Percentiles rank a stretch among this genome's conserved stretches.
Evolutionary conservation across 1,140 invertebrate species (phyloP).

Genomic region (Zaprionus kolodkinae): DNA sequence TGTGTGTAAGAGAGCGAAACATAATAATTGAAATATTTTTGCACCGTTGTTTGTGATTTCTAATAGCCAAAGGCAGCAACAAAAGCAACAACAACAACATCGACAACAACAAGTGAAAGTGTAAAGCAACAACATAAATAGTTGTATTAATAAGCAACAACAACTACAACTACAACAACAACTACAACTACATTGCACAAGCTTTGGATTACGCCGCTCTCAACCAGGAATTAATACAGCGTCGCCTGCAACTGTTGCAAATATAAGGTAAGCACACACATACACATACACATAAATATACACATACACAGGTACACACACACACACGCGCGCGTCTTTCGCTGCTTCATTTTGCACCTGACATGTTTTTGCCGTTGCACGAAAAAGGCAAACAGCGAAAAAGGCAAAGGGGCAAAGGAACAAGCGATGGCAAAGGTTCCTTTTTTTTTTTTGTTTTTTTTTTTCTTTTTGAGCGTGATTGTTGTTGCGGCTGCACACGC

Average conservation of each 20-base stretch:
- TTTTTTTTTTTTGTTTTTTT: conserved; percentile 19
- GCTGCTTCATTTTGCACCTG: conserved; percentile 17
- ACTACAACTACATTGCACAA: conserved; percentile 37
- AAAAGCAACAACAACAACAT: conserved; percentile 34
- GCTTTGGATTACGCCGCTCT: conserved; percentile 41
- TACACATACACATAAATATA: not conserved
- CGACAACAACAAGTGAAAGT: conserved; percentile 67
- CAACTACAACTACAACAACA: conserved; percentile 19
- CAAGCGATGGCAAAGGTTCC: not conserved
- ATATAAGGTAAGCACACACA: conserved; percentile 38
- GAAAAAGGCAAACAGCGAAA: conserved; percentile 7
- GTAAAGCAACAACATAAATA: conserved; percentile 40
- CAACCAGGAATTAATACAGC: conserved; percentile 35
- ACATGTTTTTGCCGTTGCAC: conserved; percentile 15
- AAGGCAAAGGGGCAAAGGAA: not conserved
- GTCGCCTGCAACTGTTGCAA: conserved; percentile 26
- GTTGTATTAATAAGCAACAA: conserved; percentile 25
- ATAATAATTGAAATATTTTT: conserved; percentile 53
- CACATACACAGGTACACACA: not conserved
- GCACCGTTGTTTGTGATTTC: conserved; percentile 53
- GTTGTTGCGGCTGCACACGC: not conserved
- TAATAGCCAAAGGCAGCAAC: conserved; percentile 30
- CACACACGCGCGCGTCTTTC: not conserved
- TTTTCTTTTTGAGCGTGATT: conserved; percentile 15
- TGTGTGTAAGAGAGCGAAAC: conserved; percentile 54